A percentile compares a stretch with the other conserved stretches of the same genome.
Evolutionary conservation across 2,888 invertebrate species (phyloP).

Genomic region (Tetheella fluctuosa): DNA sequence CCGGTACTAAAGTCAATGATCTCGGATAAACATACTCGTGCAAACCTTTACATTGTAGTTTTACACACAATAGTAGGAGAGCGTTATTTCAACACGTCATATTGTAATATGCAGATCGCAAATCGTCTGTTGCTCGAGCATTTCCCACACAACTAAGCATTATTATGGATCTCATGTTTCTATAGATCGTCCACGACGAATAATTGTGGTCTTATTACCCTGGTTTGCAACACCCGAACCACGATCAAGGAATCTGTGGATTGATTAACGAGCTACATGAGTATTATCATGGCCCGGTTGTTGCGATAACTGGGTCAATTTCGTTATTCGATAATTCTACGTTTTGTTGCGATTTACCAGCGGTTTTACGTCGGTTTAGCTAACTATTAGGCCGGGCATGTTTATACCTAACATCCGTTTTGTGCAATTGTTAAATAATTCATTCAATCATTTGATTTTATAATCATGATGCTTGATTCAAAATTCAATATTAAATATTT

Average conservation of each 20-base stretch:
- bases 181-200: constrained; percentile 43
- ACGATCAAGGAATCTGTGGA: constrained; percentile 57
- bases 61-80: constrained; percentile 16
- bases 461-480: not conserved
- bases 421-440: constrained; percentile 27
- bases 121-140: constrained; percentile 43
- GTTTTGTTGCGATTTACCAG: constrained; percentile 29
- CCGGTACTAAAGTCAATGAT: constrained; percentile 37
- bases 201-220: constrained; percentile 49
- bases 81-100: constrained; percentile 53
- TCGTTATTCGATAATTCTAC: constrained; percentile 52
- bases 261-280: constrained; percentile 60
- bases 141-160: constrained; percentile 62
- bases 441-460: constrained; percentile 19
- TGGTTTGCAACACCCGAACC: constrained; percentile 52
- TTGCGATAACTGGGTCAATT: constrained; percentile 61
- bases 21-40: constrained; percentile 22
- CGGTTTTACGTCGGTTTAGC: constrained; percentile 30
- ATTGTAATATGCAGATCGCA: constrained; percentile 53
- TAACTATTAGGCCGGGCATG: constrained; percentile 33
- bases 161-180: constrained; percentile 58
- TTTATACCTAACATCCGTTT: constrained; percentile 36
- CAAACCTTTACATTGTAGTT: constrained; percentile 12
- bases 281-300: constrained; percentile 39
- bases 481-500: constrained; percentile 6